Conservation (phyloP, 2,888 invertebrate species). For the Mellilla xanthometata region DNA sequence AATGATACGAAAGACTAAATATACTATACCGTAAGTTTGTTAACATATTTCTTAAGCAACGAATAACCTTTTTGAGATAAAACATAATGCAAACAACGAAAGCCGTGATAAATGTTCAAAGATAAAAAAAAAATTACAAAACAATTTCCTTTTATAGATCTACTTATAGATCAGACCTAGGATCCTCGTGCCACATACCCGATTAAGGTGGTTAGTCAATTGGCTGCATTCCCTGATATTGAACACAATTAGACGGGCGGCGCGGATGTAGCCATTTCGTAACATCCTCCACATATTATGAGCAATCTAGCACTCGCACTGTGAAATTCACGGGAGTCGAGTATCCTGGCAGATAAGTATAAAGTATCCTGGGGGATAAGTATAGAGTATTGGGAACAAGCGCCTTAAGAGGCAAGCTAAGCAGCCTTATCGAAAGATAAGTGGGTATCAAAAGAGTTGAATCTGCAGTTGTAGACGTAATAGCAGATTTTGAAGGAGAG, state of each 20-base stretch:
- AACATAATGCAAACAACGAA: too few relatives aligned
- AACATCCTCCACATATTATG: constrained; percentile 62
- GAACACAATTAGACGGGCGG: constrained; percentile 52
- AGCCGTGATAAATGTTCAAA: too few relatives aligned
- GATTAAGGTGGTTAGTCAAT: constrained; percentile 18
- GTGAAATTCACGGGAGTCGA: constrained; percentile 43
- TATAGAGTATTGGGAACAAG: too few relatives aligned
- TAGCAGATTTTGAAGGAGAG: constrained; percentile 27
- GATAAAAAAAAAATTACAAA: too few relatives aligned
- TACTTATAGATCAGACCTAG: background rate
- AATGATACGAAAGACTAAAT: too few relatives aligned
- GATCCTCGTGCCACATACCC: constrained; percentile 3
- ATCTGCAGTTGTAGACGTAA: constrained; percentile 22
- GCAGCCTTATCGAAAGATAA: background rate
- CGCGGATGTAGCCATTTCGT: constrained; percentile 65
- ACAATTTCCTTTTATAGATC: too few relatives aligned
- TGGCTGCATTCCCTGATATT: constrained; percentile 27
- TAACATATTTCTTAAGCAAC: too few relatives aligned
- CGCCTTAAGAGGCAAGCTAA: too few relatives aligned
- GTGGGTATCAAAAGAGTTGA: background rate
- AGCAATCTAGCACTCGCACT: constrained; percentile 50
- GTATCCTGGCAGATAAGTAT: constrained; percentile 1
- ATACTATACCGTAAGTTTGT: too few relatives aligned
- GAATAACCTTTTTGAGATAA: too few relatives aligned
- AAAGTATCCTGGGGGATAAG: too few relatives aligned